Percentiles rank a stretch among this genome's conserved stretches.
These are phyloP conservation scores for Umimayanthus kanabou DNA, from an alignment of 92 coral and sea anemone species.

Conservation along the genomic window DNA sequence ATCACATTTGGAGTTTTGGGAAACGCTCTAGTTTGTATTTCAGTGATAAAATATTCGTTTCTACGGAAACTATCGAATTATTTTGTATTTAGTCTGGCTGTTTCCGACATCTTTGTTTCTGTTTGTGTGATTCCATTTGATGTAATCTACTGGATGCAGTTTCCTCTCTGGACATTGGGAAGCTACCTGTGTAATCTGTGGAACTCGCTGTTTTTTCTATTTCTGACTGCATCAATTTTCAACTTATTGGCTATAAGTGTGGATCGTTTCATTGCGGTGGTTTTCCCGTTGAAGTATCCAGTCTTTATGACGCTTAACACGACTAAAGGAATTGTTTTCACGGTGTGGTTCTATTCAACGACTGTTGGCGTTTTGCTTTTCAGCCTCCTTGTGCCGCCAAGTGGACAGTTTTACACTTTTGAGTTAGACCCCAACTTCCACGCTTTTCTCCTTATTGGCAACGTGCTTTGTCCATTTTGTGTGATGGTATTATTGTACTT, in stretches of 20 bases:
- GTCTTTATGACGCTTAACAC: slow-evolving; percentile 51
- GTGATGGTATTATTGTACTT: slow-evolving; percentile 69
- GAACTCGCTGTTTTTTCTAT: slow-evolving; percentile 78
- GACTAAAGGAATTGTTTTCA: slow-evolving; percentile 54
- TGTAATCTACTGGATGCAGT: slow-evolving; percentile 71
- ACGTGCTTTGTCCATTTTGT: slow-evolving; percentile 69
- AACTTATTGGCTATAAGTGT: slow-evolving; percentile 76
- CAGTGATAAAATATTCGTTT: slow-evolving; percentile 55
- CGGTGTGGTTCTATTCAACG: slow-evolving; percentile 76
- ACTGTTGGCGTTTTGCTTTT: slow-evolving; percentile 59
- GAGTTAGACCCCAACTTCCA: slow-evolving; percentile 65
- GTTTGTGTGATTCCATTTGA: slow-evolving; percentile 73
- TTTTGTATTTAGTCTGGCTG: slow-evolving; percentile 73
- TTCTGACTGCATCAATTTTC: slow-evolving; percentile 76
- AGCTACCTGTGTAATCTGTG: slow-evolving; percentile 74
- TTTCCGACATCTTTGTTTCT: slow-evolving; percentile 77
- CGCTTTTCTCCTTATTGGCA: slow-evolving; percentile 71
- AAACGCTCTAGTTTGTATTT: slow-evolving; percentile 67
- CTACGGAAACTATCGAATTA: slow-evolving; percentile 64
- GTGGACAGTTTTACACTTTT: slow-evolving; percentile 61
- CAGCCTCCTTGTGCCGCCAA: slow-evolving; percentile 69
- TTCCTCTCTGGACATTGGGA: slow-evolving; percentile 80
- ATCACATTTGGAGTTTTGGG: slow-evolving; percentile 64
- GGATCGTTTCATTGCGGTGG: slow-evolving; percentile 89
- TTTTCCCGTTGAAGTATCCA: slow-evolving; percentile 82